Evolutionary conservation across 2,113 vertebrate genomes (phyloP).

Genomic region (Misgurnus mizolepis): DNA sequence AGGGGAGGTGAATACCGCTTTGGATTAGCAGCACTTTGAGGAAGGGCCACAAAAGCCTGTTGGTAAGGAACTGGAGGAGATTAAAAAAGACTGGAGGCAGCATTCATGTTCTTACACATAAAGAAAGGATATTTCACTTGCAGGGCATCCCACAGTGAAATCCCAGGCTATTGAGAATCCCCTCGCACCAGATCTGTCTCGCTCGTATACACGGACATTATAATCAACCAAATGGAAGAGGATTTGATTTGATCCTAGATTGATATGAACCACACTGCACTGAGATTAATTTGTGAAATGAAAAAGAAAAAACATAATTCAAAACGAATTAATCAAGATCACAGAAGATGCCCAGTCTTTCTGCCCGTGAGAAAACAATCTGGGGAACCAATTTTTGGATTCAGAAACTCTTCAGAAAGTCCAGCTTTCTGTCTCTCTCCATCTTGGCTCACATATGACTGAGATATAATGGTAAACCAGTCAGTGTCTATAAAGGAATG

Average conservation of each 20-base stretch:
- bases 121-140: slow-evolving; percentile 65
- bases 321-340: slow-evolving; percentile 43
- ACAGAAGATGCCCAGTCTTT: slow-evolving; percentile 33
- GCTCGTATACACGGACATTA: not conserved
- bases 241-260: slow-evolving; percentile 37
- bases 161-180: slow-evolving; percentile 18
- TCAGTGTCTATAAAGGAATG: not conserved
- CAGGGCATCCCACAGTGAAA: slow-evolving; percentile 48
- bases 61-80: slow-evolving; percentile 32
- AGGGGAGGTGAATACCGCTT: slow-evolving; percentile 1
- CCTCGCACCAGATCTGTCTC: not conserved
- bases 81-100: slow-evolving; percentile 26
- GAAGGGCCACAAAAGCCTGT: slow-evolving; percentile 46
- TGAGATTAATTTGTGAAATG: slow-evolving; percentile 8
- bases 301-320: slow-evolving; percentile 15
- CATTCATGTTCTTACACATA: slow-evolving; percentile 48
- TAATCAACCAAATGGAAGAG: slow-evolving; percentile 34
- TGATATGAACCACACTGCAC: slow-evolving; percentile 5
- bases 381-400: slow-evolving; percentile 21
- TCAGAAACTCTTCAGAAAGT: not conserved
- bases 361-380: slow-evolving; percentile 1
- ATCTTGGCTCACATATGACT: slow-evolving; percentile 6
- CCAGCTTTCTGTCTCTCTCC: not conserved
- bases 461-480: slow-evolving; percentile 28
- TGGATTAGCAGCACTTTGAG: slow-evolving; percentile 30